Evolutionary conservation across 2,888 invertebrate species (phyloP).

Genomic region (Mythimna albipuncta): DNA sequence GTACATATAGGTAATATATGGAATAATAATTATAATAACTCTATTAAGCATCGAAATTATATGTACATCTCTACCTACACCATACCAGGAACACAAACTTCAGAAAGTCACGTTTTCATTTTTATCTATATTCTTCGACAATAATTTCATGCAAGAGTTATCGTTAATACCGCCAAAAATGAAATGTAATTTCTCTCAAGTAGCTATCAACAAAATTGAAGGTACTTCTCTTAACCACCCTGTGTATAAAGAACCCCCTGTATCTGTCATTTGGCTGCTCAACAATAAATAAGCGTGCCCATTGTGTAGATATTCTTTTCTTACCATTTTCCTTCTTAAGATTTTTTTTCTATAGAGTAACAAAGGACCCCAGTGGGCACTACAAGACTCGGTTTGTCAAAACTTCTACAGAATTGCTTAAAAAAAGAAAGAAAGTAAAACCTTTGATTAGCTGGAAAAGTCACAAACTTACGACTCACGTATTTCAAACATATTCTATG

Average conservation of each 20-base stretch:
- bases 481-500: too few relatives aligned
- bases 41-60: too few relatives aligned
- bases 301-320: slow-evolving; percentile 11
- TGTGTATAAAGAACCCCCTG: slow-evolving; percentile 11
- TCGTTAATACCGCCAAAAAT: neutral
- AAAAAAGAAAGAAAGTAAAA: too few relatives aligned
- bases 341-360: slow-evolving; percentile 10
- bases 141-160: neutral
- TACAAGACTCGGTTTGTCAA: too few relatives aligned
- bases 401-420: too few relatives aligned
- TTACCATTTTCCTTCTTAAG: slow-evolving; percentile 12
- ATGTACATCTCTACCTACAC: too few relatives aligned
- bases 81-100: too few relatives aligned
- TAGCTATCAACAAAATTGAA: neutral
- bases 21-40: too few relatives aligned
- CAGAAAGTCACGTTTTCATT: too few relatives aligned
- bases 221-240: slow-evolving; percentile 2
- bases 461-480: too few relatives aligned
- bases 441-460: too few relatives aligned
- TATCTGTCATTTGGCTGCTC: slow-evolving; percentile 17
- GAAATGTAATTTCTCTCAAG: neutral
- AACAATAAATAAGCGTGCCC: slow-evolving; percentile 27
- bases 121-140: neutral
- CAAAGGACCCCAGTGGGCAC: neutral
- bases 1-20: too few relatives aligned